Percentiles rank a stretch among this genome's conserved stretches.
Conservation (phyloP, 2,797 vertebrate genomes). For the Choloepus didactylus region DNA sequence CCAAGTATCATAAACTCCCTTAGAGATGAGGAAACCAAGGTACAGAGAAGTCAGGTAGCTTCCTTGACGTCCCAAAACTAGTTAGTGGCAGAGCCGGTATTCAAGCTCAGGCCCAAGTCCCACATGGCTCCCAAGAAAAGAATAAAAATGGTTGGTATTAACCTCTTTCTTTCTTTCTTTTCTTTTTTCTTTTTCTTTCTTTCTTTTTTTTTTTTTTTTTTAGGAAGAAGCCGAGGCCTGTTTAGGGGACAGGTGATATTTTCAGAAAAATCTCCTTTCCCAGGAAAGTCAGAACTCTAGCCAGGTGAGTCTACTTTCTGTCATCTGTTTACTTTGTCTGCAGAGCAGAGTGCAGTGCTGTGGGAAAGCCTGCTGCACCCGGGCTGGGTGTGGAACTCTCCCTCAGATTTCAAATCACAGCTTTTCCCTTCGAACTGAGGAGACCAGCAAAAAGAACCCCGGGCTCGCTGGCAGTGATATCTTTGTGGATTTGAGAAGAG, state of each 20-base stretch:
- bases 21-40: neutral
- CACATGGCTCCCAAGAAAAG: neutral
- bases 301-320: neutral
- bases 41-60: neutral
- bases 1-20: neutral
- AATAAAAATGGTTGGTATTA: neutral
- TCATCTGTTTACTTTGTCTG: neutral
- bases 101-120: neutral
- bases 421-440: constrained; percentile 39
- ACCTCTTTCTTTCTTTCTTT: neutral
- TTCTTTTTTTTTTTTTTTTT: neutral
- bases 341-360: neutral
- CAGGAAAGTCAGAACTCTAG: neutral
- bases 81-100: neutral
- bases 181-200: neutral
- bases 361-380: neutral
- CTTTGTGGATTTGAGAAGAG: neutral
- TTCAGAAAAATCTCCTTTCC: neutral
- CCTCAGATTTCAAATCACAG: constrained; percentile 62
- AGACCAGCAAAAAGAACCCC: constrained; percentile 56
- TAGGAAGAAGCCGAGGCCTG: neutral
- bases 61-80: neutral
- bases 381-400: neutral
- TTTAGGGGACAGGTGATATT: neutral
- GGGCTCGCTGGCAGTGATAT: neutral